Base-by-base conservation (phyloP, 2,797 vertebrate species). In the Falco biarmicus region DNA sequence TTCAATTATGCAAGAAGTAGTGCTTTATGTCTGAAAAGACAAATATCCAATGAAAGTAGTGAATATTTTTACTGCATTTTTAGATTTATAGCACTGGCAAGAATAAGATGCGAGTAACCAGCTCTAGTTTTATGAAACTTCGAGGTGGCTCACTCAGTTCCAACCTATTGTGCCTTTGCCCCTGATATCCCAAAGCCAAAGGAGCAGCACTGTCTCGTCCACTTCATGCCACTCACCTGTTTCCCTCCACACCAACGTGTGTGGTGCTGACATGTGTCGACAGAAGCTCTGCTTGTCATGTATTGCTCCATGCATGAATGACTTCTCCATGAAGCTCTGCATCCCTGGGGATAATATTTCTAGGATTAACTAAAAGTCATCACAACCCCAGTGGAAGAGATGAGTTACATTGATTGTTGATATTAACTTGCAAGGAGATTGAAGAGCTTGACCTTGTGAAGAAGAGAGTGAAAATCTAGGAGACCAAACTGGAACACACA, bases 231-330 rank as follows among this genome's bases (percentile, higher is more conserved):
- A 15, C 45, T 11, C 79, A 22, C 39, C 10, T 1, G 16, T 47
- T 63, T 48, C 28, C 41, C 41, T 31, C 41, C 17, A 3, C 2
- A 3, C 22, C 50, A 9, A 28, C 3, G 13, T 12, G 28, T 1
- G 4, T 3, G 8, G 59, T 54, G 26, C 32, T 32, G 48, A 11
- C 11, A 9, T 19, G 16, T 43, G 34, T 20, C 3, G 2, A 19
- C 60, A 29, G 19, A 15, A 41, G 19, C 31, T 29, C 53, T 39
- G 41, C 21, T 56, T 47, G 59, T 25, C 34, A 19, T 16, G 11
- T 13, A 3, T 11, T 41, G 15, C 25, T 75, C 34, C 5, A 0
- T 13, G 25, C 8, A 2, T 16, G 13, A 29, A 3, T 25, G 59
- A 11, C 24, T 75, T 25, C 32, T 53, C 32, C 26, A 4, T 2